Base-by-base conservation (phyloP, 2,797 vertebrate species). In the Sparus aurata region DNA sequence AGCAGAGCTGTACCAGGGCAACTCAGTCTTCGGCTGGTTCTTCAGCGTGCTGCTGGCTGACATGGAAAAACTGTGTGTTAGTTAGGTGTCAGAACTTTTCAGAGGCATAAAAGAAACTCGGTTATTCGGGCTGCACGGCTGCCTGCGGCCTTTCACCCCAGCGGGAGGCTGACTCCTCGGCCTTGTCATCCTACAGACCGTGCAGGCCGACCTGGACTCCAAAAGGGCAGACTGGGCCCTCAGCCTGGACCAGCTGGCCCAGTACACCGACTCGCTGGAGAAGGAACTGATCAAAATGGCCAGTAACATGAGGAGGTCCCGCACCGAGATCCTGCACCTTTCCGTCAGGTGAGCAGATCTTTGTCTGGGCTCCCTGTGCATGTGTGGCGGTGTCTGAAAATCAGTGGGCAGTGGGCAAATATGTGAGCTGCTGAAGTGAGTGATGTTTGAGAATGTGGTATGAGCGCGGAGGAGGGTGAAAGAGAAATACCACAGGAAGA, bases 211-310 rank as follows among this genome's bases (percentile, higher is more conserved):
- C 49, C 90, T 97, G 77, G 94, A 93, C 75, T 84, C 95, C 30
- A 96, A 94, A 59, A 93, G 85, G 69, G 83, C 79, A 2, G 84
- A 94, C 85, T 98, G 97, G 96, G 91, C 86, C 49, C 88, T 92
- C 78, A 95, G 93, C 68, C 93, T 98, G 75, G 87, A 95, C 52
- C 95, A 95, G 78, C 92, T 98, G 89, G 94, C 94, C 89, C 94
- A 96, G 79, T 96, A 96, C 87, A 96, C 93, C 1, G 95, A 96
- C 73, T 96, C 93, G 4, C 62, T 97, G 76, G 96, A 98, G 80
- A 95, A 96, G 79, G 96, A 97, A 84, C 95, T 97, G 57, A 84
- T 96, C 85, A 96, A 85, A 90, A 94, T 97, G 95, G 94, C 95
- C 16, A 92, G 95, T 22, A 96, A 96, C 84, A 87, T 98, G 92